These are phyloP conservation scores for Caenorhabditis parvicauda DNA, from an alignment of 2,888 invertebrate genomes.

Conservation along the genomic window DNA sequence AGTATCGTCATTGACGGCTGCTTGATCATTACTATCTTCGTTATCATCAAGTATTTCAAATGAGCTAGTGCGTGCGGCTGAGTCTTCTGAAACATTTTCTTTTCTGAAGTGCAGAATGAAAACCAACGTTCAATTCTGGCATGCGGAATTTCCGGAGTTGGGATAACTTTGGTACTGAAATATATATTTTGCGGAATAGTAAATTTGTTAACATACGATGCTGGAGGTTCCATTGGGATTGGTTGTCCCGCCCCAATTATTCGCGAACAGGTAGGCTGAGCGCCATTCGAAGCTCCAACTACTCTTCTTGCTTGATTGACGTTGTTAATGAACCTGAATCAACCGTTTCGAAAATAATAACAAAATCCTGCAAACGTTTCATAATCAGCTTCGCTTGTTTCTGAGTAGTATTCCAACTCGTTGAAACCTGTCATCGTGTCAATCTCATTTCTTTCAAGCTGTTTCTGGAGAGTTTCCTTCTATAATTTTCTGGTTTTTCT, in stretches of 20 bases:
- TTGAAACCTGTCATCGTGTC: conserved; percentile 55
- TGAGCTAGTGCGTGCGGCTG: conserved; percentile 18
- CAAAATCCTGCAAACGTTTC: conserved; percentile 51
- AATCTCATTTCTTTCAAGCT: conserved; percentile 37
- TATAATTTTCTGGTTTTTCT: background rate
- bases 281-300: background rate
- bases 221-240: conserved; percentile 32
- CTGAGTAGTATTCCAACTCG: conserved; percentile 67
- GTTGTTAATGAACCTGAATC: conserved; percentile 35
- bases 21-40: conserved; percentile 15
- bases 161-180: background rate
- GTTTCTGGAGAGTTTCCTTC: conserved; percentile 31
- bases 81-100: conserved; percentile 9
- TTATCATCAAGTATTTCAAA: conserved; percentile 33
- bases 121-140: conserved; percentile 2
- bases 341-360: background rate
- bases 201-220: conserved; percentile 10
- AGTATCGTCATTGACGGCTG: background rate
- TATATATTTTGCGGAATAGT: background rate
- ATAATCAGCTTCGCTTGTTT: conserved; percentile 67
- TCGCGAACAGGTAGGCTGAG: conserved; percentile 19
- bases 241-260: conserved; percentile 46
- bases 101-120: conserved; percentile 9
- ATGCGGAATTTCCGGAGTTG: conserved; percentile 9
- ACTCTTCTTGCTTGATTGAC: conserved; percentile 25